phyloP scores from a whole-genome alignment of 2,113 vertebrate species.

The Narcine bancroftii region DNA sequence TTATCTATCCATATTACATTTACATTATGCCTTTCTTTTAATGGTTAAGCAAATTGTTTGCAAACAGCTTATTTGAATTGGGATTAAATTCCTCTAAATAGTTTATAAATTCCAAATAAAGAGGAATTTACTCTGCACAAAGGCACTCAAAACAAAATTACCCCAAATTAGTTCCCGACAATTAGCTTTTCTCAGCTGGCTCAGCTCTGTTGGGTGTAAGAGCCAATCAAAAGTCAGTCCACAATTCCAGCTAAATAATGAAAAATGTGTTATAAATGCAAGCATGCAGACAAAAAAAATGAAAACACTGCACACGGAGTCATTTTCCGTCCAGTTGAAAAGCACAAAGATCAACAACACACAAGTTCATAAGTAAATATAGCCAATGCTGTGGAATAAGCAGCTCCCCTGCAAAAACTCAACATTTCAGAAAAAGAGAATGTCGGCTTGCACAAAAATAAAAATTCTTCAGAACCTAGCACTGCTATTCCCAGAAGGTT shows the following conservation, averaged over 20 bases:
- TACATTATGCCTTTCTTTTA: not conserved
- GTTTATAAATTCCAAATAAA: not conserved
- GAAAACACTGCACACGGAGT: not conserved
- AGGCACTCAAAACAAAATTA: not conserved
- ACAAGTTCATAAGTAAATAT: not conserved
- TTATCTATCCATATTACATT: no score
- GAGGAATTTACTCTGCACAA: not conserved
- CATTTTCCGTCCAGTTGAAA: not conserved
- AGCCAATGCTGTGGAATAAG: not conserved
- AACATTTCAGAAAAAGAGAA: not conserved
- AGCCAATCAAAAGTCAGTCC: not conserved
- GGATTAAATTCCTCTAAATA: not conserved
- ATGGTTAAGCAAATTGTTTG: not conserved
- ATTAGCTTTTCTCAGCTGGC: not conserved
- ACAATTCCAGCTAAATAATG: not conserved
- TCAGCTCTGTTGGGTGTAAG: not conserved
- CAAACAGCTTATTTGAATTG: not conserved
- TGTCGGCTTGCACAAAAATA: not conserved
- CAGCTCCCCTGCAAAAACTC: not conserved
- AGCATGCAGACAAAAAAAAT: no score
- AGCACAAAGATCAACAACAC: not conserved
- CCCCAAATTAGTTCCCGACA: not conserved
- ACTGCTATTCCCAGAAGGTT: not conserved
- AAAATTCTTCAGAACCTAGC: not conserved
- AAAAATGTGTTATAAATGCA: not conserved